phyloP scores from a whole-genome alignment of 2,888 invertebrate genomes.

The Parnassius smintheus region DNA sequence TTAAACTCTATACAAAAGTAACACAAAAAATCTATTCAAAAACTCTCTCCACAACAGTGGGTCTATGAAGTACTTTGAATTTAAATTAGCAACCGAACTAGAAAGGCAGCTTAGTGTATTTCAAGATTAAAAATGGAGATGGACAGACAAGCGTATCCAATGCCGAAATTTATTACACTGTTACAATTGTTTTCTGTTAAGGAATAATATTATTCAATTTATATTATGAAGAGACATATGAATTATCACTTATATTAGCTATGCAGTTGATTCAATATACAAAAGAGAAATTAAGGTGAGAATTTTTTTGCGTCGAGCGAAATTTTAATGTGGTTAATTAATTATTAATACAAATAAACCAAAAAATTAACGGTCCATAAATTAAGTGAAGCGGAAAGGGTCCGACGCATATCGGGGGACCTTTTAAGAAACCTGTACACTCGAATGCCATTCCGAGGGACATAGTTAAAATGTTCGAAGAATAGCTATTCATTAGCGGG shows the following conservation, averaged over 20 bases:
- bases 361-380: slow-evolving; percentile 66
- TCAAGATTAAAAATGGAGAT: slow-evolving; percentile 35
- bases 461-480: slow-evolving; percentile 80
- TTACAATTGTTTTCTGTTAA: slow-evolving; percentile 65
- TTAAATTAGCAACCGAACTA: slow-evolving; percentile 59
- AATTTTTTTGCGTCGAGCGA: slow-evolving; percentile 47
- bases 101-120: slow-evolving; percentile 42
- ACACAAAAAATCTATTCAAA: slow-evolving; percentile 41
- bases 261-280: slow-evolving; percentile 35
- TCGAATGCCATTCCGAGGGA: slow-evolving; percentile 75
- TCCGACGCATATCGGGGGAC: slow-evolving; percentile 74
- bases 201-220: slow-evolving; percentile 56
- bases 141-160: slow-evolving; percentile 62
- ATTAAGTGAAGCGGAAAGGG: slow-evolving; percentile 77
- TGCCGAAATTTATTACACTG: slow-evolving; percentile 57
- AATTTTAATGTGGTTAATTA: slow-evolving; percentile 66
- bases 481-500: slow-evolving; percentile 80
- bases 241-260: slow-evolving; percentile 51
- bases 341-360: slow-evolving; percentile 75
- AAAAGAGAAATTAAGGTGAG: slow-evolving; percentile 29
- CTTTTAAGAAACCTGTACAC: slow-evolving; percentile 80
- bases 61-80: slow-evolving; percentile 60
- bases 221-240: slow-evolving; percentile 31
- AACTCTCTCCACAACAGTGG: slow-evolving; percentile 48
- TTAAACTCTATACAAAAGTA: slow-evolving; percentile 47